Conservation (phyloP, 1,140 invertebrate species). For the Aporrectodea caliginosa region DNA sequence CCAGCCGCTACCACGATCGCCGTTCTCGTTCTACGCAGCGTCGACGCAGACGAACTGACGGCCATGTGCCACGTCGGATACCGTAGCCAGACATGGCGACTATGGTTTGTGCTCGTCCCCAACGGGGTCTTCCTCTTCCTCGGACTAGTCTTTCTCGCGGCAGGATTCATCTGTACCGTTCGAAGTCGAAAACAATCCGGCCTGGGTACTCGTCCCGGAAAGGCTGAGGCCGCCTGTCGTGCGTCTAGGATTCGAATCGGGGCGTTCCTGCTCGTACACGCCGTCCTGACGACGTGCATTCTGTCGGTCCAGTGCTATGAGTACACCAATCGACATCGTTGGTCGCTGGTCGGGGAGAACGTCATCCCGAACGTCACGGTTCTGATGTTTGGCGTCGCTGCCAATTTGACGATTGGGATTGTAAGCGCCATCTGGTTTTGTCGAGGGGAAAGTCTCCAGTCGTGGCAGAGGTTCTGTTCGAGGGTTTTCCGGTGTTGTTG, state of each 20-base stretch:
- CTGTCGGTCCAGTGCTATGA: conserved; percentile 63
- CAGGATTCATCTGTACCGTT: conserved; percentile 59
- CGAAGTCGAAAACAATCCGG: conserved; percentile 56
- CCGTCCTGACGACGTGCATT: conserved; percentile 60
- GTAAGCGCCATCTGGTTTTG: conserved; percentile 95
- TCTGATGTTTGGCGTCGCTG: conserved; percentile 92
- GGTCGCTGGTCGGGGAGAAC: conserved; percentile 36
- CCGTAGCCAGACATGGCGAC: conserved; percentile 68
- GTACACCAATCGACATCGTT: conserved; percentile 61
- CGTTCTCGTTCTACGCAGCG: conserved; percentile 78
- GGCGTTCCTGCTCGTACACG: conserved; percentile 60
- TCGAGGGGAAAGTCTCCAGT: conserved; percentile 88
- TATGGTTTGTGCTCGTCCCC: conserved; percentile 60
- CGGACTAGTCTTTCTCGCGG: conserved; percentile 57
- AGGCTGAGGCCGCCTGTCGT: conserved; percentile 37
- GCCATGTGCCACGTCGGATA: conserved; percentile 86
- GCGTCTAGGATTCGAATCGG: conserved; percentile 58
- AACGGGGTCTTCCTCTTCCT: conserved; percentile 55
- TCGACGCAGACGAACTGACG: conserved; percentile 68
- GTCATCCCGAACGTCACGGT: conserved; percentile 40
- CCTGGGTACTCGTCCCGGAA: neutral
- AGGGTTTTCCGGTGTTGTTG: conserved; percentile 37
- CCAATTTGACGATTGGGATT: conserved; percentile 91
- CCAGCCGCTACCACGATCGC: conserved; percentile 80
- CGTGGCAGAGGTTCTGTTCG: conserved; percentile 75